Evolutionary conservation across 2,888 invertebrate genomes (phyloP), one percentile per base, ranked within the genome.

Genomic region (Tenodera sinensis): DNA sequence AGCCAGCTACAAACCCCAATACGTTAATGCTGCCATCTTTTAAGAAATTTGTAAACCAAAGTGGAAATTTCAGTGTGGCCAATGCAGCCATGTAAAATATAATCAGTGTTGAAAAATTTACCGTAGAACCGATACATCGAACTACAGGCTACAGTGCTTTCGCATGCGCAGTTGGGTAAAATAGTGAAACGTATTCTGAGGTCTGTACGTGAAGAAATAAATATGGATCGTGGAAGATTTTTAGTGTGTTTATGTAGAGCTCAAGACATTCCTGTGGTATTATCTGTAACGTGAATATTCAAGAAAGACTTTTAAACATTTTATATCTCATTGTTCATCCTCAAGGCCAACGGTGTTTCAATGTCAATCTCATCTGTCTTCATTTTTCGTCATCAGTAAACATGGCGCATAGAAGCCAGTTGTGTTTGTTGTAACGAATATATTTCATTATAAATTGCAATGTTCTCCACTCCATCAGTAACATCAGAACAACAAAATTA

Each of bases 401-500:
- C 90, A 91, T 91, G 91, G 91, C 90, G 90, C 90, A 90, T 89
- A 87, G 90, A 90, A 90, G 89, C 89, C 88, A 89, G 88, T 90
- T 89, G 84, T 88, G 84, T 90, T 89, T 89, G 86, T 83, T 86
- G 83, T 90, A 90, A 89, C 88, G 83, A 85, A 85, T 89, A 87
- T 87, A 84, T 81, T 88, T 87, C 83, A 90, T 34, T 89, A 85
- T 34, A 47, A 83, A 87, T 89, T 91, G 90, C 89, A 89, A 91
- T 91, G 91, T 91, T 91, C 90, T 91, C 91, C 83, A 90, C 91
- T 85, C 91, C 91, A 87, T 90, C 91, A 34, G 88, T 90, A 30
- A 88, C 91, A 86, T 91, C 91, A 89, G 92, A 92, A 87, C 90
- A 90, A 89, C 91, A 91, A 85, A 91, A 90, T 91, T 97, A 97